Evolutionary conservation across 2,113 vertebrate genomes (phyloP).

Genomic region (Muscicapa adusta): DNA sequence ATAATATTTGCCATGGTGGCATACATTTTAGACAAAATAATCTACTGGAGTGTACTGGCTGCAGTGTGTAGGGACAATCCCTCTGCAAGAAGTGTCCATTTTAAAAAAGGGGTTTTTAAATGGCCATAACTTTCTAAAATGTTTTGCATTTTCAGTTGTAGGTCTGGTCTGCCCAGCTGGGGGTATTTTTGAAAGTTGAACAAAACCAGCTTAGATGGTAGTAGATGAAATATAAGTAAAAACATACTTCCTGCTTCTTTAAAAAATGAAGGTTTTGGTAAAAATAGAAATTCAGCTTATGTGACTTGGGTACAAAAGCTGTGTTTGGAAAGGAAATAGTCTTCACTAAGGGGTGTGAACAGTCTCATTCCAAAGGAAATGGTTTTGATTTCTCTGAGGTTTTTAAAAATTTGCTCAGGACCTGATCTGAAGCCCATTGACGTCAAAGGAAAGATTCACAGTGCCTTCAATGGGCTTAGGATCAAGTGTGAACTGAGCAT

Average conservation of each 20-base stretch:
- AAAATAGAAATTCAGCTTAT: constrained; percentile 26
- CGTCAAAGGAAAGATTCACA: constrained; percentile 53
- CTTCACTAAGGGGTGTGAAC: constrained; percentile 36
- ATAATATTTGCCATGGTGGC: not conserved
- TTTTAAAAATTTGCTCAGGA: constrained; percentile 32
- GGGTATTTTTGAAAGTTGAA: not conserved
- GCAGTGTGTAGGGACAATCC: not conserved
- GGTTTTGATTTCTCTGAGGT: constrained; percentile 67
- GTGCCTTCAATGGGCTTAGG: constrained; percentile 5
- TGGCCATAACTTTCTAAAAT: not conserved
- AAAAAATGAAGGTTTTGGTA: constrained; percentile 9
- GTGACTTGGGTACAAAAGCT: not conserved
- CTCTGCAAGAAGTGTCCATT: not conserved
- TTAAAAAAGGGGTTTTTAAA: rapidly evolving
- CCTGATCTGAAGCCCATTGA: constrained; percentile 55
- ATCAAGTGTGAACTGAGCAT: constrained; percentile 28
- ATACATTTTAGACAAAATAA: not conserved
- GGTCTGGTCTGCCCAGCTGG: not conserved
- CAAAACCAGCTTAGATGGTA: not conserved
- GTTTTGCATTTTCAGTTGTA: not conserved
- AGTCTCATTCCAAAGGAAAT: constrained; percentile 43
- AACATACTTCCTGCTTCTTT: not conserved
- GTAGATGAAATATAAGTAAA: not conserved
- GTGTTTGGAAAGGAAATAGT: constrained; percentile 54
- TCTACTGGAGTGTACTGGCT: not conserved